A percentile compares a stretch with the other conserved stretches of the same genome.
Conservation (phyloP, 2,113 vertebrate species). For the Pygathrix nemaeus region DNA sequence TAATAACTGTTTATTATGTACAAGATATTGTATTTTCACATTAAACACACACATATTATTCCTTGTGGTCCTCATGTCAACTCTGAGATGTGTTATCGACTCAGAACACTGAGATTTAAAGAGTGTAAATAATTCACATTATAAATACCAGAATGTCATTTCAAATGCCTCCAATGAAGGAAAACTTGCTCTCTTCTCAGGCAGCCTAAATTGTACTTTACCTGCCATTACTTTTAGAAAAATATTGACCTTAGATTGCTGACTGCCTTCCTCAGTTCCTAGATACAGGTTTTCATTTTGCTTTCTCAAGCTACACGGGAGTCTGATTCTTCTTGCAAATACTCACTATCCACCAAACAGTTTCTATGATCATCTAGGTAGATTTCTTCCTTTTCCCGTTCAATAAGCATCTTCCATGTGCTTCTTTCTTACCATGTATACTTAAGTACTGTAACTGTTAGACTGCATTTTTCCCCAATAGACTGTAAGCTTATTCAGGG, state of each 20-base stretch:
- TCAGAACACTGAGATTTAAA: neutral
- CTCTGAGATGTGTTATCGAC: neutral
- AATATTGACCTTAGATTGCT: neutral
- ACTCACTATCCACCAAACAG: neutral
- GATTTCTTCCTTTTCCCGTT: neutral
- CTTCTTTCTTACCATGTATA: neutral
- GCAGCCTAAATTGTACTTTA: neutral
- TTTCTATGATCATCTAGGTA: neutral
- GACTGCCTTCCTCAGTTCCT: neutral
- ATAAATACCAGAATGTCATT: neutral
- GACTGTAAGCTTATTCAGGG: neutral
- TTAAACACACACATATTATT: neutral
- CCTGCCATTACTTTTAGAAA: neutral
- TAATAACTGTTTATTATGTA: neutral
- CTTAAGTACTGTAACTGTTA: neutral
- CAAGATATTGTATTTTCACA: neutral
- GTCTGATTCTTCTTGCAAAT: neutral
- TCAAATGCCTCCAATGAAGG: neutral
- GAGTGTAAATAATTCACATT: neutral
- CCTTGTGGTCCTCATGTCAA: neutral
- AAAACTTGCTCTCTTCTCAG: neutral
- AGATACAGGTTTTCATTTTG: neutral
- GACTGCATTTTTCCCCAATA: neutral
- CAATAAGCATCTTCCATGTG: neutral
- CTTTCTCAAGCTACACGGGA: neutral